Conservation (phyloP, 2,797 vertebrate species). For the Ptychobarbus kaznakovi region DNA sequence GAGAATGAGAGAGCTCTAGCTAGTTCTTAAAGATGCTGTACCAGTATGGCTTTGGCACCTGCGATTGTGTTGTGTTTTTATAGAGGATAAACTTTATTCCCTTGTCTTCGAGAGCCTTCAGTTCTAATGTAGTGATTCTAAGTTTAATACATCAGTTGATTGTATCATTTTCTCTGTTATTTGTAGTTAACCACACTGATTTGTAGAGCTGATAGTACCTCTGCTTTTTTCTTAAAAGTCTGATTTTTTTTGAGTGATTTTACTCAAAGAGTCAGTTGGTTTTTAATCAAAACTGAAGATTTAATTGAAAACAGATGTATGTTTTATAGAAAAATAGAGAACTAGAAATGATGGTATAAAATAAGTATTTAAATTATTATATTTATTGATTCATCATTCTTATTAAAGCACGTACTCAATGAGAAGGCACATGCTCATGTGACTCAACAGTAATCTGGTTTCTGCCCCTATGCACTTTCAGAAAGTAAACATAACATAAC, state of each 20-base stretch:
- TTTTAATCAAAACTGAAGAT: no score
- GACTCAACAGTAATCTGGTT: background rate
- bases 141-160: slow-evolving; percentile 18
- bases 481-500: background rate
- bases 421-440: background rate
- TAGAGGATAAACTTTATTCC: slow-evolving; percentile 10
- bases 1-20: slow-evolving; percentile 4
- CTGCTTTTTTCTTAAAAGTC: slow-evolving; percentile 35
- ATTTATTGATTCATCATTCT: background rate
- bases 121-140: slow-evolving; percentile 38
- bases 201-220: slow-evolving; percentile 18
- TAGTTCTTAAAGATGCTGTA: background rate
- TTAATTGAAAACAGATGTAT: background rate
- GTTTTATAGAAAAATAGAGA: background rate
- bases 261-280: no score
- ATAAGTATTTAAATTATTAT: background rate
- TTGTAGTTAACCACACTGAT: slow-evolving; percentile 18
- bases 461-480: no score
- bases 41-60: slow-evolving; percentile 43
- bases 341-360: background rate
- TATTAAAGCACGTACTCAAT: background rate
- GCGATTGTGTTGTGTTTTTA: slow-evolving; percentile 39
- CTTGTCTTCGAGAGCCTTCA: slow-evolving; percentile 24
- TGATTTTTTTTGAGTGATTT: slow-evolving; percentile 8
- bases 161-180: slow-evolving; percentile 17